These are phyloP conservation scores for Endotricha flammealis DNA, from an alignment of 2,888 invertebrate species.

Conservation along the genomic window DNA sequence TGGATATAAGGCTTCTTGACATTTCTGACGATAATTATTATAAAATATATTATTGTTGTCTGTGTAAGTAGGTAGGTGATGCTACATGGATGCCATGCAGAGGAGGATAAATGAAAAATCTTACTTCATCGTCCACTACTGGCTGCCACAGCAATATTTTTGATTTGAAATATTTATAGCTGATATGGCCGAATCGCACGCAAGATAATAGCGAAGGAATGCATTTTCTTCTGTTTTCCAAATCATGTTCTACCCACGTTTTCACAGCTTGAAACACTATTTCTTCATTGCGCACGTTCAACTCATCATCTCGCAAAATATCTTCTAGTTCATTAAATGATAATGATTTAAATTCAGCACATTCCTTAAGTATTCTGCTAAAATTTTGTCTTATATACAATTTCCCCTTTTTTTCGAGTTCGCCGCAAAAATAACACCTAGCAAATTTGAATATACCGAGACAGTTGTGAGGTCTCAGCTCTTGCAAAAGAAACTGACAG, in stretches of 20 bases:
- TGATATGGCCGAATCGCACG: conserved; percentile 82
- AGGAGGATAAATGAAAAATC: background rate
- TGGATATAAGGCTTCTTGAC: conserved; percentile 73
- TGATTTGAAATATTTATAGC: conserved; percentile 75
- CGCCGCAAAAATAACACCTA: conserved; percentile 82
- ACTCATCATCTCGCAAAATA: conserved; percentile 82
- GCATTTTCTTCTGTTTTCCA: conserved; percentile 69
- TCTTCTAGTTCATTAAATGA: conserved; percentile 79
- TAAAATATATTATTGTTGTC: background rate
- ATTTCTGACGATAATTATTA: conserved; percentile 50
- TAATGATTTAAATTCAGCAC: conserved; percentile 81
- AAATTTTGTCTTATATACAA: conserved; percentile 79
- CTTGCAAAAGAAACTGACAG: conserved; percentile 81
- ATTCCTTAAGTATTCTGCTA: conserved; percentile 79
- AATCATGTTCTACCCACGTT: conserved; percentile 82
- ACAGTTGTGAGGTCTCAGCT: conserved; percentile 83
- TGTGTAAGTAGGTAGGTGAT: too few relatives aligned
- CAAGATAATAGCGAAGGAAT: conserved; percentile 80
- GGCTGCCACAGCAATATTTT: conserved; percentile 77
- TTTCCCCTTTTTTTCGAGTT: conserved; percentile 80
- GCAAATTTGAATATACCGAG: conserved; percentile 85
- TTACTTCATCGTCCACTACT: conserved; percentile 71
- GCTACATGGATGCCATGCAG: too few relatives aligned
- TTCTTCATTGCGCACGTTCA: conserved; percentile 86
- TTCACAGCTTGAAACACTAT: conserved; percentile 85